Evolutionary conservation across 1,140 invertebrate species (phyloP), one percentile per base, ranked within the genome.

Genomic region (Colletes latitarsis): DNA sequence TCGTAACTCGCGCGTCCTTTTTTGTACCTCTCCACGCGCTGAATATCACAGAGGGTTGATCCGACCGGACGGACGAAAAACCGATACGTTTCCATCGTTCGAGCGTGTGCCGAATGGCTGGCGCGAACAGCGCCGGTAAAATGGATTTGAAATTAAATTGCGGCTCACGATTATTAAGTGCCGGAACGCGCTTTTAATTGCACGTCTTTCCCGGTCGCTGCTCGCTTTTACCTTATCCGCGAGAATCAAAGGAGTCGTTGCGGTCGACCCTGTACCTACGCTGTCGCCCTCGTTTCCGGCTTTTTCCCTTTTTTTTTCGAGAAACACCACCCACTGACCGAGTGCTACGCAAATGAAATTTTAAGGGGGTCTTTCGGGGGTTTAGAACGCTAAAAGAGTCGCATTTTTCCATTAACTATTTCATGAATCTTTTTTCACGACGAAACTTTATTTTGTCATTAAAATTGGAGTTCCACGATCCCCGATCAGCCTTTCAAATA

Each of bases 101-200:
- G 52, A 17, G 9, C 39, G 58, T 19, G 17, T 3, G 41, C 14
- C 19, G 63, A 68, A 68, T 67, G 62, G 1, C 9, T 21, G 30
- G 52, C 53, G 58, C 17, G 55, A 52, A 76, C 64, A 14, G 55
- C 9, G 60, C 2, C 58, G 64, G 71, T n/a, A 77, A 75, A 77
- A 84, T 80, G 77, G 71, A 72, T 77, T 85, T 63, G 46, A 72
- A 82, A 85, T 83, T 75, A 81, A 85, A 85, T 69, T 80, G 81
- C 81, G 55, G 71, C 55, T 39, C 76, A 21, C 57, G 66, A 77
- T 83, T 79, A 83, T 85, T 81, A 81, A 85, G 73, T 62, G 83
- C 30, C 15, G 78, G 66, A 67, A 74, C 78, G 64, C 62, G 82
- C 66, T 78, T 86, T 86, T 86, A 85, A 86, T 84, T 86, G 74